These are phyloP conservation scores for Branchellion lobata DNA, from an alignment of 2,888 invertebrate genomes.

Conservation along the genomic window DNA sequence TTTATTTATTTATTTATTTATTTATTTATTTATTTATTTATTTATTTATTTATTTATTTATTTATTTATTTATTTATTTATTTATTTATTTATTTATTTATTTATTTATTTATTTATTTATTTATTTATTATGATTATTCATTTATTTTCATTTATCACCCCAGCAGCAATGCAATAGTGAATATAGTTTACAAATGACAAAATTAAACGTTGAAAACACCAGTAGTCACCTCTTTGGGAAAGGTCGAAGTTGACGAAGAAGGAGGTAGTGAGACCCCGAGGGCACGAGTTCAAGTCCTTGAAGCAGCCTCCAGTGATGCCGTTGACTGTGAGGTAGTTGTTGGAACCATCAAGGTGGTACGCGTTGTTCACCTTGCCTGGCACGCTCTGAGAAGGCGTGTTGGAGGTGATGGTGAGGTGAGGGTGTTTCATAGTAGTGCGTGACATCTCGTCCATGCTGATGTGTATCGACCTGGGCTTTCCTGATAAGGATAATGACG, in stretches of 20 bases:
- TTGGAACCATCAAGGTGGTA: slow-evolving; percentile 54
- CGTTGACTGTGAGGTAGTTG: slow-evolving; percentile 58
- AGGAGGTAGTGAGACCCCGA: slow-evolving; percentile 57
- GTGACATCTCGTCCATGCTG: slow-evolving; percentile 41
- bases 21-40: too few relatives aligned
- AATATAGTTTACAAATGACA: too few relatives aligned
- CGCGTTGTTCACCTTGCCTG: slow-evolving; percentile 56
- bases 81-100: too few relatives aligned
- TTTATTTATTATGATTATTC: too few relatives aligned
- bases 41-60: too few relatives aligned
- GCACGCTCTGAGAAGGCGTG: slow-evolving; percentile 53
- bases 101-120: too few relatives aligned
- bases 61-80: too few relatives aligned
- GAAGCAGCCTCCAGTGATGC: slow-evolving; percentile 54
- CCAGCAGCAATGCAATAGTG: too few relatives aligned
- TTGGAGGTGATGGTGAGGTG: slow-evolving; percentile 51
- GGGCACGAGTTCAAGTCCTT: slow-evolving; percentile 56
- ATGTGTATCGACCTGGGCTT: slow-evolving; percentile 19
- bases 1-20: too few relatives aligned
- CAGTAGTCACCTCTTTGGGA: neutral
- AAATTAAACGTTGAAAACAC: too few relatives aligned
- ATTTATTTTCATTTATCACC: too few relatives aligned
- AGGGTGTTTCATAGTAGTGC: slow-evolving; percentile 50
- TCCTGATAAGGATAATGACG: neutral
- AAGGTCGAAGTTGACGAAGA: slow-evolving; percentile 56